phyloP scores from a whole-genome alignment of 1,140 invertebrate genomes.

The Drosophila biarmipes region DNA sequence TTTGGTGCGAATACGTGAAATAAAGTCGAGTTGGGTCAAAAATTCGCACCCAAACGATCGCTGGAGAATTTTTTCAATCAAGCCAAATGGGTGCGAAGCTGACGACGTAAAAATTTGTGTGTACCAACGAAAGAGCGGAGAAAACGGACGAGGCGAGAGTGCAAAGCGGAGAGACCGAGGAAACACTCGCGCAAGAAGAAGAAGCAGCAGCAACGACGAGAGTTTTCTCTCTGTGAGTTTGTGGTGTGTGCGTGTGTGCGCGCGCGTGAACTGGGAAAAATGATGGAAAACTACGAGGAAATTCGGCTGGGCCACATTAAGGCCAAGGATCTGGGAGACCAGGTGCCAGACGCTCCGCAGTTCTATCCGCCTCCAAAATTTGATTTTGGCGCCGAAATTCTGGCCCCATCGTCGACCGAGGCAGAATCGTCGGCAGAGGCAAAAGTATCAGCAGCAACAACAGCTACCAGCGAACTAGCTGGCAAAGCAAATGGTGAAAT shows the following conservation, averaged over 20 bases:
- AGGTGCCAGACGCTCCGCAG: conserved; percentile 25
- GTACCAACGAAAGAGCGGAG: conserved; percentile 79
- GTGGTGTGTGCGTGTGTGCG: conserved; percentile 21
- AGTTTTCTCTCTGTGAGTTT: conserved; percentile 30
- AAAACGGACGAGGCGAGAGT: conserved; percentile 75
- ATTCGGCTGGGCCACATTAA: conserved; percentile 62
- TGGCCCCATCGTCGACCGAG: conserved; percentile 55
- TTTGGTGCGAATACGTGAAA: conserved; percentile 40
- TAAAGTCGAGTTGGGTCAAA: conserved; percentile 27
- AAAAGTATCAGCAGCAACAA: conserved; percentile 8
- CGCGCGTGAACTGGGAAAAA: conserved; percentile 51
- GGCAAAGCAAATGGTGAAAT: conserved; percentile 73
- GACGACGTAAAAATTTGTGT: conserved; percentile 80
- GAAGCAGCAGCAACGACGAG: conserved; percentile 42
- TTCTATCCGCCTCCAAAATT: conserved; percentile 48
- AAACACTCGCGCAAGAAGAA: conserved; percentile 54
- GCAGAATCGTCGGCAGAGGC: conserved; percentile 17
- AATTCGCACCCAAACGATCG: conserved; percentile 30
- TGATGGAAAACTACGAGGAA: conserved; percentile 80
- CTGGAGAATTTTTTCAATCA: conserved; percentile 58
- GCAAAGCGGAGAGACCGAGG: conserved; percentile 61
- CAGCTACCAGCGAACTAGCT: conserved; percentile 63
- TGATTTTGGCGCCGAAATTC: conserved; percentile 83
- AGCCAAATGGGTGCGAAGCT: conserved; percentile 72
- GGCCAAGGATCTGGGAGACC: conserved; percentile 58